Conservation (phyloP, 1,140 invertebrate species). For the Eriocheir sinensis region DNA sequence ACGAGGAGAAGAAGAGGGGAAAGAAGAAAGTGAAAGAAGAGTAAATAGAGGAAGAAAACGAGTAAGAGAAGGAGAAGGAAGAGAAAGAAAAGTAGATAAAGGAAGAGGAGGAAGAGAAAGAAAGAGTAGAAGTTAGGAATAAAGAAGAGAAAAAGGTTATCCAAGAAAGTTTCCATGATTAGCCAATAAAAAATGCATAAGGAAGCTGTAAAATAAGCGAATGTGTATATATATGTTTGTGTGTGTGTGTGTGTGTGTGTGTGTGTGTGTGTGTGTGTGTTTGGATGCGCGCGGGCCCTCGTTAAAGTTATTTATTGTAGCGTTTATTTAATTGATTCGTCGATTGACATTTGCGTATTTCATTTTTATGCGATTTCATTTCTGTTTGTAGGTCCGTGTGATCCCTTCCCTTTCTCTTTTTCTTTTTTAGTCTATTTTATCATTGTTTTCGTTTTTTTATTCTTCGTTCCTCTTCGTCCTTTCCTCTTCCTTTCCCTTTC, state of each 20-base stretch:
- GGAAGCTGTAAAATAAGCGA: background rate
- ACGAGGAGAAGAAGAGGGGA: background rate
- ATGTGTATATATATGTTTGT: slow-evolving; percentile 32
- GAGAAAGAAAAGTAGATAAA: background rate
- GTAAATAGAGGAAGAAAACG: background rate
- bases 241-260: background rate
- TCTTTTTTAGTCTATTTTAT: no score
- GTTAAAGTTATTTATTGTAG: no score
- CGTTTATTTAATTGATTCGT: no score
- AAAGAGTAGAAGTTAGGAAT: background rate
- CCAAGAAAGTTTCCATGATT: background rate
- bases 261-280: slow-evolving; percentile 18
- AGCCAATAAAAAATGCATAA: background rate
- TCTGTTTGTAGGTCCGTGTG: no score
- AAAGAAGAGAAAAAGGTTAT: slow-evolving; percentile 16
- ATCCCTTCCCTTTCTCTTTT: no score
- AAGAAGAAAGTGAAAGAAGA: background rate
- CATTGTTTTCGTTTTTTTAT: no score
- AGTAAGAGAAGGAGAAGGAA: background rate
- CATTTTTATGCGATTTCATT: no score
- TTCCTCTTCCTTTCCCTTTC: no score
- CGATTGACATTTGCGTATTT: no score
- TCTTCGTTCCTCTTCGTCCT: no score
- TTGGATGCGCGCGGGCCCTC: background rate
- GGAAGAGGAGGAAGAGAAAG: background rate